Conservation (phyloP, 2,888 invertebrate genomes). For the Ophioninae sp. region DNA sequence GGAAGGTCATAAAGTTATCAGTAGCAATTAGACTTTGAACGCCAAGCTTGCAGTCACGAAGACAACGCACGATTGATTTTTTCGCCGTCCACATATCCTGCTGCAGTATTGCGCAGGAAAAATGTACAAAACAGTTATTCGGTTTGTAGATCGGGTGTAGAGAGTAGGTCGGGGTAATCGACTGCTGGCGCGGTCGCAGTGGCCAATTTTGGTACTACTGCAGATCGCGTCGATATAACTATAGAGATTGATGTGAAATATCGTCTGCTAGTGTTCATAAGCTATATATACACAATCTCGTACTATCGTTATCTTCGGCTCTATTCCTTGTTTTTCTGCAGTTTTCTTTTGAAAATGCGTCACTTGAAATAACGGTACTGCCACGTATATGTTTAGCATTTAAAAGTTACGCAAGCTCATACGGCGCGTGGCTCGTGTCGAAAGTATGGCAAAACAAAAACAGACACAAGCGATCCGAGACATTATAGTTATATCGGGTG, state of each 20-base stretch:
- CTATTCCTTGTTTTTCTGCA: background rate
- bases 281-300: background rate
- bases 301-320: background rate
- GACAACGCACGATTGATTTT: slow-evolving; percentile 4
- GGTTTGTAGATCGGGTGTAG: background rate
- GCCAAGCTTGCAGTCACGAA: background rate
- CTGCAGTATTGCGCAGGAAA: slow-evolving; percentile 40
- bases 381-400: background rate
- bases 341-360: background rate
- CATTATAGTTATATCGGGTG: background rate
- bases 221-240: background rate
- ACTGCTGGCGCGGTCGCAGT: slow-evolving; percentile 4
- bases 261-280: slow-evolving; percentile 19
- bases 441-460: background rate
- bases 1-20: slow-evolving; percentile 3
- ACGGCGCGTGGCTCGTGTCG: background rate
- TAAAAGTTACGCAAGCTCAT: background rate
- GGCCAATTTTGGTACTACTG: background rate
- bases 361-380: background rate
- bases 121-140: slow-evolving; percentile 29
- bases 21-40: background rate
- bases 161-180: background rate
- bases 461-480: background rate
- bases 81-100: slow-evolving; percentile 6
- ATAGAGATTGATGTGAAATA: background rate